These are phyloP conservation scores for Noctilio leporinus DNA, from an alignment of 2,113 vertebrate species.

Conservation along the genomic window DNA sequence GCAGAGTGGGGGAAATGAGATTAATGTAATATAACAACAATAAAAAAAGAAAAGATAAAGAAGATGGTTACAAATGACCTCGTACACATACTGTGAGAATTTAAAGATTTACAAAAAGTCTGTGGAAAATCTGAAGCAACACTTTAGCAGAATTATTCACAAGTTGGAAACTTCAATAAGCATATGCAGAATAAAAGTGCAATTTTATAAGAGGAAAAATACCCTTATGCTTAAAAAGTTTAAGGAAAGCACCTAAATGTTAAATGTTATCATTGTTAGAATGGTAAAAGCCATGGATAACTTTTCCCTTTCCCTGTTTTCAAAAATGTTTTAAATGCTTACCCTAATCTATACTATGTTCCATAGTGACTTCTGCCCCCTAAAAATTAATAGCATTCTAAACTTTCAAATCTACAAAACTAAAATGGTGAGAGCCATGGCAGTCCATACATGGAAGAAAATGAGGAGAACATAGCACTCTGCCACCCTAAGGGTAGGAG, in stretches of 20 bases:
- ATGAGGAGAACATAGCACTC: not conserved
- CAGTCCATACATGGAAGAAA: not conserved
- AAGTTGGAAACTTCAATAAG: not conserved
- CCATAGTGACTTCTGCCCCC: not conserved
- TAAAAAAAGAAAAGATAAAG: not conserved
- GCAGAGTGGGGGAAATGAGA: no score
- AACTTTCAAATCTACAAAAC: not conserved
- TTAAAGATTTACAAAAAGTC: slow-evolving; percentile 21
- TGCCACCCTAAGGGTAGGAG: not conserved
- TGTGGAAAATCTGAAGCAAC: not conserved
- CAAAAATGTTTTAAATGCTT: not conserved
- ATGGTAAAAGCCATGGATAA: not conserved
- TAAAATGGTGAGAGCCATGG: not conserved
- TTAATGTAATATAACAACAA: no score
- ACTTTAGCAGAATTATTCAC: not conserved
- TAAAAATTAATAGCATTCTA: not conserved
- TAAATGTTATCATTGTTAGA: not conserved
- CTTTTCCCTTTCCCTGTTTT: not conserved
- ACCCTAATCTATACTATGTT: not conserved
- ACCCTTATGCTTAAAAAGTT: not conserved
- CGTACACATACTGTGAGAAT: not conserved
- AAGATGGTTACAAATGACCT: not conserved
- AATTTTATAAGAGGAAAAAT: not conserved
- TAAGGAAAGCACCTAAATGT: not conserved
- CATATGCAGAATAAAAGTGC: not conserved